Evolutionary conservation across 1,140 invertebrate species (phyloP).

Genomic region (Holotrichia oblita): DNA sequence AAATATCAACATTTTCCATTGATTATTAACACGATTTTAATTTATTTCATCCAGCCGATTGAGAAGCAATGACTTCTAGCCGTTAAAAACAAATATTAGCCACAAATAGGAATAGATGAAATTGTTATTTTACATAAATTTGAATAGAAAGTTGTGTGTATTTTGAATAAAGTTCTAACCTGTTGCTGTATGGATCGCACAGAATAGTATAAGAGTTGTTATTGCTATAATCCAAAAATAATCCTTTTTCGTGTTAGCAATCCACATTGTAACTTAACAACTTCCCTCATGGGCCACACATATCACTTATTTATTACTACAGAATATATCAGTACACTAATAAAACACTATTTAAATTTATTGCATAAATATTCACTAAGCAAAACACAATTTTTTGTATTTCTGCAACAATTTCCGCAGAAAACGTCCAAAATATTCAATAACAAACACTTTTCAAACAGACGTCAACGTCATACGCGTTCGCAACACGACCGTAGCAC

Average conservation of each 20-base stretch:
- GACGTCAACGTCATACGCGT: constrained; percentile 12
- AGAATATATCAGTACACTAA: constrained; percentile 14
- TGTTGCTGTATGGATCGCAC: constrained; percentile 49
- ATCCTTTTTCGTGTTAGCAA: constrained; percentile 59
- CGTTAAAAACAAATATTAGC: too few species aligned
- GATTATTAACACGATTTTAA: too few species aligned
- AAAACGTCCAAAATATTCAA: constrained; percentile 4
- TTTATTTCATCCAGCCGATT: too few species aligned
- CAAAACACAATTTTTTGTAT: not conserved
- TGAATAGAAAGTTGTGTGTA: too few species aligned
- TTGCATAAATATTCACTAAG: constrained; percentile 23
- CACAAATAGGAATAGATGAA: too few species aligned
- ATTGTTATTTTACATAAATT: too few species aligned
- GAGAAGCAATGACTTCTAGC: too few species aligned
- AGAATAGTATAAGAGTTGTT: constrained; percentile 46
- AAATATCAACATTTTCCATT: too few species aligned
- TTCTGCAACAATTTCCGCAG: constrained; percentile 24
- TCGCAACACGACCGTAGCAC: constrained; percentile 45
- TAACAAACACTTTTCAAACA: constrained; percentile 22
- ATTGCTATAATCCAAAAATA: constrained; percentile 59
- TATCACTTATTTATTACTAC: constrained; percentile 40
- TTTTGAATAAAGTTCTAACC: constrained; percentile 41
- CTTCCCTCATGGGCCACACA: constrained; percentile 57
- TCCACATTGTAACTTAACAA: constrained; percentile 58
- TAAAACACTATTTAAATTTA: constrained; percentile 40